Conservation (phyloP, 2,797 vertebrate genomes). For the Arremon aurantiirostris region DNA sequence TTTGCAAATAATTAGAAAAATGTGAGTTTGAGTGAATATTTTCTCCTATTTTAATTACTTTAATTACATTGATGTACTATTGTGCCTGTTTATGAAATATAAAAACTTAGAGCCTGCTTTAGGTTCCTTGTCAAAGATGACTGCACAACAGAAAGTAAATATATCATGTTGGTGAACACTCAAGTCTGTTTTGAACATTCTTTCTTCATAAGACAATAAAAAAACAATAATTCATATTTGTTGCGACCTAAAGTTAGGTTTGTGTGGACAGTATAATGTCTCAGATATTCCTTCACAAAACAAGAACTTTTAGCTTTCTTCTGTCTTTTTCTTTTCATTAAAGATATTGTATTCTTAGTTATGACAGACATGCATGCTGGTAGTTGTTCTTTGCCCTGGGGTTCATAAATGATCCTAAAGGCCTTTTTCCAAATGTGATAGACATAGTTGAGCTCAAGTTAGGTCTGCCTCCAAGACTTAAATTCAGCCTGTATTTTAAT, state of each 20-base stretch:
- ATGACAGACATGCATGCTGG: not conserved
- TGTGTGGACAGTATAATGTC: not conserved
- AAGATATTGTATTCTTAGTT: not conserved
- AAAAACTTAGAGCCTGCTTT: not conserved
- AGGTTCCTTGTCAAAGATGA: not conserved
- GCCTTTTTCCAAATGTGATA: not conserved
- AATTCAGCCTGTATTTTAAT: not conserved
- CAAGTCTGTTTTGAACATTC: not conserved
- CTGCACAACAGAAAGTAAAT: not conserved
- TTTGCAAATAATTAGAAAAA: not conserved
- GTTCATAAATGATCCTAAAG: not conserved
- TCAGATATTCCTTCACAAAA: not conserved
- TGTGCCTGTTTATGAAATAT: not conserved
- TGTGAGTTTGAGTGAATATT: not conserved
- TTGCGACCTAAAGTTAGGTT: not conserved
- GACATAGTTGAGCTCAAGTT: not conserved
- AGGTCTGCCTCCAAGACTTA: not conserved
- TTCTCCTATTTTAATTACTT: not conserved
- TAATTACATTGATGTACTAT: not conserved
- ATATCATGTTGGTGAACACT: not conserved
- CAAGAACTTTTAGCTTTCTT: not conserved
- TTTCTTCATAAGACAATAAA: not conserved
- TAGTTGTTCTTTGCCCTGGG: rapidly evolving
- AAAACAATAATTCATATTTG: not conserved
- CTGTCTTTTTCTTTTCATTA: not conserved